These are phyloP conservation scores for Montipora capitata DNA, from an alignment of 92 coral and sea anemone species.

Conservation along the genomic window DNA sequence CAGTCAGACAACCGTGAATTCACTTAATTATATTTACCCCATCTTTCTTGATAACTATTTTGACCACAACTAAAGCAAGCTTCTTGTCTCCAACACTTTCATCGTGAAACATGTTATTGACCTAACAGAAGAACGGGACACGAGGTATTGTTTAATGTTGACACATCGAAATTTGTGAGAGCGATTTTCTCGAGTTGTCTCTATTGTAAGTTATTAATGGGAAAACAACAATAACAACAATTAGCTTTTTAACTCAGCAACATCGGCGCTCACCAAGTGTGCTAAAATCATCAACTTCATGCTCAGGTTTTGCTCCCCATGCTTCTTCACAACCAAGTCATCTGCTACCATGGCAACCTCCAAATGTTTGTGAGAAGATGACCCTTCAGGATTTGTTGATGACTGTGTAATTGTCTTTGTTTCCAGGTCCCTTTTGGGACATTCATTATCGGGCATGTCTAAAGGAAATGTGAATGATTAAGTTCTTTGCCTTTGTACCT, in stretches of 20 bases:
- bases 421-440: conserved; percentile 50
- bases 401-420: conserved; percentile 49
- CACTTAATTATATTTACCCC: conserved; percentile 63
- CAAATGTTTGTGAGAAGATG: conserved; percentile 71
- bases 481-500: no score
- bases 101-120: conserved; percentile 85
- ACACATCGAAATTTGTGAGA: no score
- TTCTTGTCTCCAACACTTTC: conserved; percentile 83
- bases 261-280: conserved; percentile 81
- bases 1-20: neutral
- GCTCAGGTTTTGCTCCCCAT: conserved; percentile 71
- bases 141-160: neutral
- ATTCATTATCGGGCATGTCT: no score
- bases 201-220: neutral
- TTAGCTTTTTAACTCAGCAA: no score
- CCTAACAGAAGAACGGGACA: conserved; percentile 21
- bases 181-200: neutral
- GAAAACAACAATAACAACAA: no score
- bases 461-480: no score
- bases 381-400: conserved; percentile 33
- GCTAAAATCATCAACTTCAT: conserved; percentile 75
- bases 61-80: conserved; percentile 75
- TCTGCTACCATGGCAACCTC: conserved; percentile 93
- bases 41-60: conserved; percentile 73
- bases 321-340: conserved; percentile 61